phyloP scores from a whole-genome alignment of 2,113 vertebrate genomes.

The Heterochromis multidens region DNA sequence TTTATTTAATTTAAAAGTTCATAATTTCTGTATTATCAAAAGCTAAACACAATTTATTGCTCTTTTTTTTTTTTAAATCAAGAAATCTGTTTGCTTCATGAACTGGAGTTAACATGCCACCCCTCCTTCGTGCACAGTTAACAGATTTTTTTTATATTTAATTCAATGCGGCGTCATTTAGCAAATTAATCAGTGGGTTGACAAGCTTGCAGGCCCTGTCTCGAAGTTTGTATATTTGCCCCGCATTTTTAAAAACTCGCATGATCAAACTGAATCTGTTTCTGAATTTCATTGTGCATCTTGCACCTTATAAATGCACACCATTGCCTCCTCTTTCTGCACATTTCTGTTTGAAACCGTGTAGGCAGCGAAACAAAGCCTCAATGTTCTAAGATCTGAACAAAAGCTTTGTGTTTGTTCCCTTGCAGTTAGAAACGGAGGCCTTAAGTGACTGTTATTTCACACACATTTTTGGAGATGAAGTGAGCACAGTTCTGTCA shows the following conservation, averaged over 20 bases:
- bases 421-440: slow-evolving; percentile 14
- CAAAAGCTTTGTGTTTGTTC: slow-evolving; percentile 46
- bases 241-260: background rate
- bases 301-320: slow-evolving; percentile 18
- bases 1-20: background rate
- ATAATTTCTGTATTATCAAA: background rate
- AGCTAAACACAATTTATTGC: fast-evolving
- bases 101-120: background rate
- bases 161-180: background rate
- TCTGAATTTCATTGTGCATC: slow-evolving; percentile 5
- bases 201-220: background rate
- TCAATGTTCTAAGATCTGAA: slow-evolving; percentile 44
- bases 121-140: background rate
- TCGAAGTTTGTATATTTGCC: background rate
- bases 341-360: slow-evolving; percentile 18
- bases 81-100: background rate
- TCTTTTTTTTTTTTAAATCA: background rate
- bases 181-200: background rate
- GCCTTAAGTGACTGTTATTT: slow-evolving; percentile 32
- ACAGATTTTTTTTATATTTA: background rate
- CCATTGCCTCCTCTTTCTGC: slow-evolving; percentile 25
- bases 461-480: slow-evolving; percentile 34
- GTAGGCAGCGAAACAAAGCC: slow-evolving; percentile 51
- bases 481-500: slow-evolving; percentile 47
- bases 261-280: slow-evolving; percentile 17